Evolutionary conservation across 2,888 invertebrate genomes (phyloP).

Genomic region (Philonicus albiceps): DNA sequence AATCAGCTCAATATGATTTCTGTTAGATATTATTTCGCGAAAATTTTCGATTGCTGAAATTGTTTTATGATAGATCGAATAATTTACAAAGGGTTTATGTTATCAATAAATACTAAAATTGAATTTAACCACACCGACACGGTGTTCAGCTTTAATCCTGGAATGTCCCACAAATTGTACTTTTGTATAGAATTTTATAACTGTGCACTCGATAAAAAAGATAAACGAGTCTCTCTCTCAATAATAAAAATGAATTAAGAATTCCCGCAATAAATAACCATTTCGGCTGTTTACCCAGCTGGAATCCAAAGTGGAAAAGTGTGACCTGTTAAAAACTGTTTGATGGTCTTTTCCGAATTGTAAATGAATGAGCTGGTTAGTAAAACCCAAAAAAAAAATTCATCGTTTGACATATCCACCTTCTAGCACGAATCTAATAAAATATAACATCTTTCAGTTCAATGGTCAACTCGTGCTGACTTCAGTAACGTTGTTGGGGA

Average conservation of each 20-base stretch:
- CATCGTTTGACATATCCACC: background rate
- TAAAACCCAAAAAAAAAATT: background rate
- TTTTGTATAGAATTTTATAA: too few species aligned
- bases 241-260: background rate
- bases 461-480: slow-evolving; percentile 90
- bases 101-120: background rate
- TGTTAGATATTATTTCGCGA: background rate
- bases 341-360: background rate
- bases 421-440: background rate
- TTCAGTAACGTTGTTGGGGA: slow-evolving; percentile 84
- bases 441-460: slow-evolving; percentile 69
- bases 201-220: background rate
- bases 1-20: background rate
- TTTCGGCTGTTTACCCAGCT: background rate
- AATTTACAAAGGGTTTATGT: background rate
- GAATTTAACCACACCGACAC: background rate
- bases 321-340: background rate
- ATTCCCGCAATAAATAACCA: background rate
- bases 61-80: background rate
- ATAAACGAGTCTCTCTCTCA: background rate
- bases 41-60: background rate
- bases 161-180: background rate
- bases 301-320: background rate
- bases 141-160: background rate
- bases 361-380: background rate